Evolutionary conservation across 37 sponge, comb jelly and placozoan species (phyloP).

Genomic region (Spongilla lacustris): DNA sequence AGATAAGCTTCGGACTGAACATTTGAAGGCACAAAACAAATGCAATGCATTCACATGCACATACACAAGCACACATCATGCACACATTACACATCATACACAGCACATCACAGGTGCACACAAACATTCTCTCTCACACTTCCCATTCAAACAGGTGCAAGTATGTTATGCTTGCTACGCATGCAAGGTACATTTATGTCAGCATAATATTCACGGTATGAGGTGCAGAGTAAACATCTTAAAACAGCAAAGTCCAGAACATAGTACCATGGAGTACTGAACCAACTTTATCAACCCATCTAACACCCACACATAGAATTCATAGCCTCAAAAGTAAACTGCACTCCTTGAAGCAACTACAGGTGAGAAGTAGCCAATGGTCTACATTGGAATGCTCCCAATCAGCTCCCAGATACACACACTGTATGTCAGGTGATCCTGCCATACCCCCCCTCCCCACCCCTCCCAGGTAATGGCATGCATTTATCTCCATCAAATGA

Average conservation of each 20-base stretch:
- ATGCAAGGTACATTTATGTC: no score
- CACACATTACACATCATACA: no score
- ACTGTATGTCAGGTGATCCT: no score
- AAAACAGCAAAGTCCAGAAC: background rate
- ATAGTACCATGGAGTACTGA: background rate
- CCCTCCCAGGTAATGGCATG: background rate
- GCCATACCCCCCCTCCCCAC: no score
- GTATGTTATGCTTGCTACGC: no score
- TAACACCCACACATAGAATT: background rate
- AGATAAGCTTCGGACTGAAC: no score
- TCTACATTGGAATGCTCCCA: background rate
- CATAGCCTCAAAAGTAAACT: background rate
- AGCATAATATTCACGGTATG: background rate
- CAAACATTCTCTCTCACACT: no score
- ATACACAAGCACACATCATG: no score
- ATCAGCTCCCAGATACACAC: background rate
- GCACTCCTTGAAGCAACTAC: background rate
- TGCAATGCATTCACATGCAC: no score
- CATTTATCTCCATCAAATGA: background rate
- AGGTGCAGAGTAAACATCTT: background rate
- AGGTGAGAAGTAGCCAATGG: background rate
- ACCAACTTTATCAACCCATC: background rate
- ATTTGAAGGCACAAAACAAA: no score
- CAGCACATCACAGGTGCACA: no score
- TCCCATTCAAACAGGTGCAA: no score